Percentiles rank a stretch among this genome's conserved stretches.
phyloP scores from a whole-genome alignment of 1,140 invertebrate species.

The Paralvinella palmiformis region DNA sequence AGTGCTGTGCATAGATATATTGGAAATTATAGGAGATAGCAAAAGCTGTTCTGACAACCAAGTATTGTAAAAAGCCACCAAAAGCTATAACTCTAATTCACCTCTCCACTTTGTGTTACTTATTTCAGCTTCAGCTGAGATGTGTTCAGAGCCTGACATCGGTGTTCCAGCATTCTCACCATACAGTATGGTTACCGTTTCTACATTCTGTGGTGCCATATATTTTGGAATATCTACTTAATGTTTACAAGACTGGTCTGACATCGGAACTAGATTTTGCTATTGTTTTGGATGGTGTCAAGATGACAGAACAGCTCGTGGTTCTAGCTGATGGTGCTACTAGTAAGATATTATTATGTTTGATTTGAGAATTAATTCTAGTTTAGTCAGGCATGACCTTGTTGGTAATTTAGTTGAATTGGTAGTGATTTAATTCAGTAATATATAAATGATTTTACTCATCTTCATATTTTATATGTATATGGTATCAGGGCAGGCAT shows the following conservation, averaged over 20 bases:
- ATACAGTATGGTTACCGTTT: conserved; percentile 65
- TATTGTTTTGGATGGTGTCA: conserved; percentile 56
- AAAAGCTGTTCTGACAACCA: too few relatives aligned
- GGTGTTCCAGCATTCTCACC: conserved; percentile 67
- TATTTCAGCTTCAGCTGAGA: conserved; percentile 63
- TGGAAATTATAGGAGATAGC: too few relatives aligned
- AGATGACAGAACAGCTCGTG: conserved; percentile 62
- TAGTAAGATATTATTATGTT: conserved; percentile 57
- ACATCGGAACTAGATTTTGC: conserved; percentile 30
- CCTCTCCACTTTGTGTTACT: background rate
- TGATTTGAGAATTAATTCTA: background rate
- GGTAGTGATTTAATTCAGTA: background rate
- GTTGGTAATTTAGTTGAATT: conserved; percentile 18
- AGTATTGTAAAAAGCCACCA: too few relatives aligned
- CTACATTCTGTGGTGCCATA: conserved; percentile 70
- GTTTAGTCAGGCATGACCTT: conserved; percentile 25
- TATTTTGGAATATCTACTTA: conserved; percentile 41
- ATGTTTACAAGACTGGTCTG: conserved; percentile 17
- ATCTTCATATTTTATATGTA: too few relatives aligned
- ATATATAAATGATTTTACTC: background rate
- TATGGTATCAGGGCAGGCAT: too few relatives aligned
- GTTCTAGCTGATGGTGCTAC: conserved; percentile 67
- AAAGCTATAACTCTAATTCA: too few relatives aligned
- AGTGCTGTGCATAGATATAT: background rate
- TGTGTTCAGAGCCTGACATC: conserved; percentile 71